Evolutionary conservation across 1,140 invertebrate genomes (phyloP), one percentile per base, ranked within the genome.

Genomic region (Cephus cinctus): DNA sequence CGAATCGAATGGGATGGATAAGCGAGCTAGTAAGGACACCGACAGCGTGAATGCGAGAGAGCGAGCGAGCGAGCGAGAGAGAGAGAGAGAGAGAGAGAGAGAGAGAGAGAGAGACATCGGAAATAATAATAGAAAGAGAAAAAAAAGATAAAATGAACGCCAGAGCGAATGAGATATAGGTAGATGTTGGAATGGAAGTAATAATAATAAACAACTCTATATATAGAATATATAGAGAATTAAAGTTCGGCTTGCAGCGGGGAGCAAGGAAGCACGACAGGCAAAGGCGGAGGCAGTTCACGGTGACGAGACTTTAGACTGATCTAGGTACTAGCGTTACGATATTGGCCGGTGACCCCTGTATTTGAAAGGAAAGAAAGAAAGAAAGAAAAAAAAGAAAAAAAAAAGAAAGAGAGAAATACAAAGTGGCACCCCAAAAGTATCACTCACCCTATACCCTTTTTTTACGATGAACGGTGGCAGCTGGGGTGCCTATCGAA

Each of bases 231-330:
- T 48, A 50, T 43, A 52, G 36, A 44, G 27, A 47, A 19, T 66
- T 45, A 52, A 57, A 58, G 55, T 61, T 65, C 56, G 65, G 69
- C 69, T 74, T 73, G 66, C 71, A n/a, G n/a, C n/a, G n/a, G 68
- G 65, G 71, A 69, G 63, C 68, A 66, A 73, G 69, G 63, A 69
- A 61, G 60, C 54, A 61, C 61, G 63, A 65, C 57, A 71, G 65
- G 65, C 65, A 65, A 67, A 69, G 67, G 73, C 70, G 61, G 66
- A 72, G 56, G 63, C 72, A 74, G 73, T 74, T 74, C 69, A 74
- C 71, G 71, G 72, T 76, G 73, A 76, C 71, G 74, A 76, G 74
- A 76, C 69, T 76, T 75, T 76, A 76, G 74, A 76, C 74, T 76
- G 74, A 76, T 73, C 73, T 71, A 73, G 71, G 71, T 76, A 76